These are phyloP conservation scores for Hippocampus comes DNA, from an alignment of 2,113 vertebrate species.

Conservation along the genomic window DNA sequence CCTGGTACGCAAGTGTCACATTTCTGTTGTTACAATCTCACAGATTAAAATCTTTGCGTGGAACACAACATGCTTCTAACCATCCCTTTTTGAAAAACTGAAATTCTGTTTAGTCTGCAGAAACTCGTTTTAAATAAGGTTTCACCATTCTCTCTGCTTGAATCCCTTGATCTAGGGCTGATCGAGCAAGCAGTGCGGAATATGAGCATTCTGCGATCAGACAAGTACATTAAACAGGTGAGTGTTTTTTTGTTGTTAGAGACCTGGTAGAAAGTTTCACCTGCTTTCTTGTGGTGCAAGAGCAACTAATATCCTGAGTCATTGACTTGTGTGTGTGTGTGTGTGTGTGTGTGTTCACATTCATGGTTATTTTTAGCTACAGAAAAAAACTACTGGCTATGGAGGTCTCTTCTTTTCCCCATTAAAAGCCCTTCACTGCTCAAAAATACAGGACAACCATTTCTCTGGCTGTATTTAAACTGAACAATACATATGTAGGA, in stretches of 20 bases:
- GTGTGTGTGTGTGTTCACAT: too few species aligned
- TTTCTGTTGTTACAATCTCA: too few species aligned
- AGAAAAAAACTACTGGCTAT: neutral
- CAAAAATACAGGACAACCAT: neutral
- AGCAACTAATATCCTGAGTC: neutral
- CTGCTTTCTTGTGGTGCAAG: too few species aligned
- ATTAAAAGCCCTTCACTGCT: neutral
- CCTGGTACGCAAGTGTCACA: too few species aligned
- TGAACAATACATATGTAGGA: neutral
- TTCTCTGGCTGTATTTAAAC: neutral
- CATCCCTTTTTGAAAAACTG: neutral
- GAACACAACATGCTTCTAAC: neutral
- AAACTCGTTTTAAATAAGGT: neutral
- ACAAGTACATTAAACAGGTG: too few species aligned
- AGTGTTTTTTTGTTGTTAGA: neutral
- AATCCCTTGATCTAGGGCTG: constrained; percentile 53
- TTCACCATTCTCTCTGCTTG: neutral
- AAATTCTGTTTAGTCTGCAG: neutral
- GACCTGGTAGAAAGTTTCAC: too few species aligned
- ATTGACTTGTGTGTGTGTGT: neutral
- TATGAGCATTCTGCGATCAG: too few species aligned
- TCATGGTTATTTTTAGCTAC: too few species aligned
- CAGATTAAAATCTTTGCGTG: neutral
- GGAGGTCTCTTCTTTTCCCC: too few species aligned
- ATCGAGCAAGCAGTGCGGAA: constrained; percentile 25